Evolutionary conservation across 2,113 vertebrate genomes (phyloP), one percentile per base, ranked within the genome.

Genomic region (Oreochromis tanganicae): DNA sequence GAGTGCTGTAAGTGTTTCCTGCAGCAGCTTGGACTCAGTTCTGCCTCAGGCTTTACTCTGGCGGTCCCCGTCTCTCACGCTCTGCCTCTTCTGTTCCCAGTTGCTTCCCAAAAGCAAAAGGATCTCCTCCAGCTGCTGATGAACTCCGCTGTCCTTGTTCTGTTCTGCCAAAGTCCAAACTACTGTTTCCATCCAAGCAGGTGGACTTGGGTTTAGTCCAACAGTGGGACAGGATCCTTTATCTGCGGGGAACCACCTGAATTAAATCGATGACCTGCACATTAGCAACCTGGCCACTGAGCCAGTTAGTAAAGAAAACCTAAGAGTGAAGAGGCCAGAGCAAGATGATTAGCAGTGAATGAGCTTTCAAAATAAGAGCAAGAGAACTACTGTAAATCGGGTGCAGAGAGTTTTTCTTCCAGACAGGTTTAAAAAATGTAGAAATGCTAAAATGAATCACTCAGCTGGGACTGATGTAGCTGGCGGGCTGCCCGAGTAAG

Each of bases 21-120:
- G 41, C 71, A 75, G 71, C 24, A 71, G 3, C 38, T 0, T 73
- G 41, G 21, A 2, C 38, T 73, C 21, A 73, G 4, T 27, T 27
- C 21, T 73, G 14, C 38, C 38, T 43, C 24, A 0, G 0, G 43
- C 14, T 11, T 75, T 7, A 7, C 11, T 17, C 21, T 73, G 68
- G 38, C 3, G 19, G 71, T 46, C 24, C 0, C 14, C 2, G 2
- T 66, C 32, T n/a, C 61, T 43, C 36, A 9, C 7, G 0, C 14
- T 10, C 68, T 46, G 13, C 41, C 41, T 46, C 41, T 46, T 46
- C 24, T 75, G 1, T 48, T 75, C 68, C 21, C 41, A 75, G 68
- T 16, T 73, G 21, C 21, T 73, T 73, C 68, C 21, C 68, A 29
- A 48, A 73, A 73, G 68, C 41, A 73, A 46, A 73, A 46, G 8